Evolutionary conservation across 2,113 vertebrate species (phyloP).

Genomic region (Genyomyrus donnyi): DNA sequence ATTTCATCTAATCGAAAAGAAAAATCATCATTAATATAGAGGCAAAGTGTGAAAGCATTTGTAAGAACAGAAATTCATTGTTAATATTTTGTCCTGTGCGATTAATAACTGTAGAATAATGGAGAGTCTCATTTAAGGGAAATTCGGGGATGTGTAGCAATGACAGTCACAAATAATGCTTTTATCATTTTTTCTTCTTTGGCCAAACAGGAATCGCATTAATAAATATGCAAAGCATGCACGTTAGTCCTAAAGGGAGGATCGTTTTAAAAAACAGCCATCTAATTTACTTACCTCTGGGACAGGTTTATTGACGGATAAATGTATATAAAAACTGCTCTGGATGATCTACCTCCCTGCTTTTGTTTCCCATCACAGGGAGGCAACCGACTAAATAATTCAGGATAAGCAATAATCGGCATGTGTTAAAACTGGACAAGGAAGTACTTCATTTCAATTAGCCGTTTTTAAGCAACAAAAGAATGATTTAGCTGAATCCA

Average conservation of each 20-base stretch:
- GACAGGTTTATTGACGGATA: neutral
- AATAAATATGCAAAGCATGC: neutral
- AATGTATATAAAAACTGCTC: neutral
- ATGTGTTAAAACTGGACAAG: conserved; percentile 77
- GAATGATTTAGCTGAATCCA: conserved; percentile 62
- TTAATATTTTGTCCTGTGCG: neutral
- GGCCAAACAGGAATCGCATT: neutral
- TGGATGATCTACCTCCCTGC: neutral
- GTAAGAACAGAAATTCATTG: neutral
- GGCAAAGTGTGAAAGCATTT: neutral
- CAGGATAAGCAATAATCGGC: conserved; percentile 69
- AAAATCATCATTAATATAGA: neutral
- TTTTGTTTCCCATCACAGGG: conserved; percentile 45
- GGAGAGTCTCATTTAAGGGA: neutral
- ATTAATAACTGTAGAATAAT: neutral
- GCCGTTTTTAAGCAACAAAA: conserved; percentile 80
- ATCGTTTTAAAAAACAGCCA: conserved; percentile 3
- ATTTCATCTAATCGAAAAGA: neutral
- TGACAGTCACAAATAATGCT: neutral
- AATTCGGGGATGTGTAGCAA: neutral
- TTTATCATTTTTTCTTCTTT: too few relatives aligned
- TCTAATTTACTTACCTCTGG: conserved; percentile 21
- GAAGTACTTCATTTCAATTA: conserved; percentile 80
- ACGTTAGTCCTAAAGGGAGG: neutral
- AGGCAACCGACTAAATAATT: conserved; percentile 75